Evolutionary conservation across 2,797 vertebrate genomes (phyloP).

Genomic region (Acanthurus lineatus): DNA sequence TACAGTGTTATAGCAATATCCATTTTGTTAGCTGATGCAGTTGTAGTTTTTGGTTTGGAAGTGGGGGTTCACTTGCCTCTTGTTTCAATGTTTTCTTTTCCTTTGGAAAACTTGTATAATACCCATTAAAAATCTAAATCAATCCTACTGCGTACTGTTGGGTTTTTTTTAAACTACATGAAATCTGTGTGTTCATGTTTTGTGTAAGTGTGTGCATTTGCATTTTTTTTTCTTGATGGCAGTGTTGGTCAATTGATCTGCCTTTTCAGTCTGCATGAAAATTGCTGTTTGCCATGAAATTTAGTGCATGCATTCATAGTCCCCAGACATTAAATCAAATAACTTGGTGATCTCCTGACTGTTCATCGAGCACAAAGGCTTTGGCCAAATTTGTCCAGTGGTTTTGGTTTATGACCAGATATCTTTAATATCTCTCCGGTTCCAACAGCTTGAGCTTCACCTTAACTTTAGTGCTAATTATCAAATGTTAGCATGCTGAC

Average conservation of each 20-base stretch:
- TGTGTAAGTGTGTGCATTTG: neutral
- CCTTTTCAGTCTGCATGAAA: too few relatives aligned
- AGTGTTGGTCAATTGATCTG: too few relatives aligned
- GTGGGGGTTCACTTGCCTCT: conserved; percentile 81
- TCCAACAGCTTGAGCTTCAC: neutral
- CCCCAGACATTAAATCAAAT: neutral
- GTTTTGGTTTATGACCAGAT: neutral
- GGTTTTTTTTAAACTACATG: conserved; percentile 4
- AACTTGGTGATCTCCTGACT: neutral
- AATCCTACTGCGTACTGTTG: conserved; percentile 54
- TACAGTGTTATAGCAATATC: conserved; percentile 84
- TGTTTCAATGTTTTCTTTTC: conserved; percentile 84
- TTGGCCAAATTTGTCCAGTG: too few relatives aligned
- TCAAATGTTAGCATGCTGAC: neutral
- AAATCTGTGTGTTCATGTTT: conserved; percentile 3
- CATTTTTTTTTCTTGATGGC: too few relatives aligned
- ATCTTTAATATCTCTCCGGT: neutral
- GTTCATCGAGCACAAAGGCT: neutral
- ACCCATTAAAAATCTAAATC: conserved; percentile 85
- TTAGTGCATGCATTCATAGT: neutral
- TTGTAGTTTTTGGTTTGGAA: conserved; percentile 85
- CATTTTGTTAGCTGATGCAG: conserved; percentile 82
- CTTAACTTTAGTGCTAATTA: neutral
- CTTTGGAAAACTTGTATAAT: conserved; percentile 84
- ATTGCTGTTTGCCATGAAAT: neutral